Evolutionary conservation across 2,888 invertebrate species (phyloP).

Genomic region (Macroteleia sp.): DNA sequence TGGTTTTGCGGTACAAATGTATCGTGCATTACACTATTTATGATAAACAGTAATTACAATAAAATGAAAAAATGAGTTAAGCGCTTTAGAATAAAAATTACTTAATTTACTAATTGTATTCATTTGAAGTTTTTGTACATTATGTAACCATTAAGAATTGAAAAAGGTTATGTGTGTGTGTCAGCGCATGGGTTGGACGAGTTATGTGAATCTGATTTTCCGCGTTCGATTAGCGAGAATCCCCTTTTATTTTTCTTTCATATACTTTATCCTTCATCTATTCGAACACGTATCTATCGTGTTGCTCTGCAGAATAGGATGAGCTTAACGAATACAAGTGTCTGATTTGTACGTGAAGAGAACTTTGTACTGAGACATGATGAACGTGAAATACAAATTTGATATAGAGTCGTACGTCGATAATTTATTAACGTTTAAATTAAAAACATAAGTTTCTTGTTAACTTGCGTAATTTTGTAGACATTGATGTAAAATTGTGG

Average conservation of each 20-base stretch:
- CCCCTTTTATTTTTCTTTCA: constrained; percentile 47
- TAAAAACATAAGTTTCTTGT: no score
- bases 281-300: constrained; percentile 45
- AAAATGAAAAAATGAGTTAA: no score
- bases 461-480: constrained; percentile 3
- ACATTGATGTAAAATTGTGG: constrained; percentile 21
- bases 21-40: constrained; percentile 35
- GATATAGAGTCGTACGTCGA: constrained; percentile 18
- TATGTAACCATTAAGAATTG: no score
- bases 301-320: constrained; percentile 39
- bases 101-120: no score
- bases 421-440: constrained; percentile 30
- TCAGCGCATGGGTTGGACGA: no score
- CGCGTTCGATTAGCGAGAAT: constrained; percentile 75
- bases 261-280: constrained; percentile 53
- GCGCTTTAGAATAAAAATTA: no score
- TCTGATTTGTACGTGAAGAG: constrained; percentile 18
- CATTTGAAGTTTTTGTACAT: no score
- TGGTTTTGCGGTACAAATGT: constrained; percentile 30
- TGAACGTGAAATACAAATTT: constrained; percentile 46
- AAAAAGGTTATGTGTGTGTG: no score
- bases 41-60: constrained; percentile 29
- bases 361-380: constrained; percentile 35
- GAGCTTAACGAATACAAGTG: constrained; percentile 50
- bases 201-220: constrained; percentile 76